These are phyloP conservation scores for Crocallis elinguaria DNA, from an alignment of 2,888 invertebrate species.

Conservation along the genomic window DNA sequence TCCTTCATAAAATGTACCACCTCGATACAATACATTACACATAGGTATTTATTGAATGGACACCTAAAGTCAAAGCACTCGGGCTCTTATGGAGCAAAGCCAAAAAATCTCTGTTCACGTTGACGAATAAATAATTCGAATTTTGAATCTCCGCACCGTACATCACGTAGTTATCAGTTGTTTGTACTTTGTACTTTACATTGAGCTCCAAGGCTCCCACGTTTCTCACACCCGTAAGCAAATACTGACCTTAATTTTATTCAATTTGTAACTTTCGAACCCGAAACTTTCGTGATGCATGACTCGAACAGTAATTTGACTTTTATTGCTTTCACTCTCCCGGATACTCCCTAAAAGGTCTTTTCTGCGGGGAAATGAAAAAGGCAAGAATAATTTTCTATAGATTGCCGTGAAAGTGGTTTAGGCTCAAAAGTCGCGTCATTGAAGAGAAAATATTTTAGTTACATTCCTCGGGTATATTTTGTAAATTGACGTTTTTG, in stretches of 20 bases:
- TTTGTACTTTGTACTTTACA: neutral
- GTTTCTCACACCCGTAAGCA: constrained; percentile 40
- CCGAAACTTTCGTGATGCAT: constrained; percentile 81
- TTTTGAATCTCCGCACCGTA: neutral
- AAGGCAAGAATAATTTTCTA: constrained; percentile 49
- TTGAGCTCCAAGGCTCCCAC: constrained; percentile 40
- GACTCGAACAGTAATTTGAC: constrained; percentile 78
- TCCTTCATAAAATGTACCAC: no score
- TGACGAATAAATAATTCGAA: neutral
- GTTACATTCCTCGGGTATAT: constrained; percentile 29
- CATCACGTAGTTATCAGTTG: neutral
- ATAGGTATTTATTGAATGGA: no score
- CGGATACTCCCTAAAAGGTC: constrained; percentile 62
- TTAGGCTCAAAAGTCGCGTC: constrained; percentile 39
- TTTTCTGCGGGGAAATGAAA: constrained; percentile 57
- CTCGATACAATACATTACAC: no score
- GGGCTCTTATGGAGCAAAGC: no score
- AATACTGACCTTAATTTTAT: constrained; percentile 76
- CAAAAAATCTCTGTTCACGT: neutral
- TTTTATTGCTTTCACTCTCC: constrained; percentile 75
- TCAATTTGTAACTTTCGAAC: constrained; percentile 79
- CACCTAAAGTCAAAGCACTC: no score
- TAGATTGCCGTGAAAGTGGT: constrained; percentile 41
- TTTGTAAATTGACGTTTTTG: constrained; percentile 34
- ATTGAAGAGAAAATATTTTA: constrained; percentile 35